A percentile compares a stretch with the other conserved stretches of the same genome.
phyloP scores from a whole-genome alignment of 2,888 invertebrate genomes.

The Cosmorhoe ocellata region DNA sequence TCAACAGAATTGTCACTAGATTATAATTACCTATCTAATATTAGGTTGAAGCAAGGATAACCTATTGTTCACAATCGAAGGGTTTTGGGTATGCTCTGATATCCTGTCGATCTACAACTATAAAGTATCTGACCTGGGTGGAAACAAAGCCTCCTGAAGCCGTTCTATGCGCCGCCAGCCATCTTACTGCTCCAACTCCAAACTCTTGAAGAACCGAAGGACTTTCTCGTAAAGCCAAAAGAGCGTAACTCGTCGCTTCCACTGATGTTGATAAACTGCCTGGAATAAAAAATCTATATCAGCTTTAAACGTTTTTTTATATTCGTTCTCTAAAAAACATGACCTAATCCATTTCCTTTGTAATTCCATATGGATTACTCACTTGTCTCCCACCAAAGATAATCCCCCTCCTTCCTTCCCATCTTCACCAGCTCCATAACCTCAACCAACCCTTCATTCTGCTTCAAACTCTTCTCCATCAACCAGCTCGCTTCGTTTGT shows the following conservation, averaged over 20 bases:
- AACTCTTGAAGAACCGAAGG: slow-evolving; percentile 65
- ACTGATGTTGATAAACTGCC: slow-evolving; percentile 83
- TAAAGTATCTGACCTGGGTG: slow-evolving; percentile 84
- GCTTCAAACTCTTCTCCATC: slow-evolving; percentile 40
- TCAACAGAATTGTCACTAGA: no score
- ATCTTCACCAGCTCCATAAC: slow-evolving; percentile 57
- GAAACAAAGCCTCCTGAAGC: slow-evolving; percentile 88
- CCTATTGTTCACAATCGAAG: no score
- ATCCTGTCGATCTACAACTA: no score
- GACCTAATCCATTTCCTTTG: no score
- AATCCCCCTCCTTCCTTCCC: slow-evolving; percentile 70
- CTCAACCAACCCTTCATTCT: slow-evolving; percentile 57
- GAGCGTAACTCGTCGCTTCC: slow-evolving; percentile 86
- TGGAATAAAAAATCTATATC: slow-evolving; percentile 39
- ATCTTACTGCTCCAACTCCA: slow-evolving; percentile 84
- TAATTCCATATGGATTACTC: no score
- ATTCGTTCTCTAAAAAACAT: no score
- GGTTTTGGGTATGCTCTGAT: no score
- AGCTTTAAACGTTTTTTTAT: no score
- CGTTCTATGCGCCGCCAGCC: slow-evolving; percentile 87
- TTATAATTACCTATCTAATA: no score
- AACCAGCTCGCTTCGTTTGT: slow-evolving; percentile 30
- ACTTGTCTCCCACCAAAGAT: slow-evolving; percentile 92
- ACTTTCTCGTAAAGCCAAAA: slow-evolving; percentile 75
- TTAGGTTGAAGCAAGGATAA: no score